Conservation (phyloP, 2,888 invertebrate genomes). For the Trissonchulus sp. region DNA sequence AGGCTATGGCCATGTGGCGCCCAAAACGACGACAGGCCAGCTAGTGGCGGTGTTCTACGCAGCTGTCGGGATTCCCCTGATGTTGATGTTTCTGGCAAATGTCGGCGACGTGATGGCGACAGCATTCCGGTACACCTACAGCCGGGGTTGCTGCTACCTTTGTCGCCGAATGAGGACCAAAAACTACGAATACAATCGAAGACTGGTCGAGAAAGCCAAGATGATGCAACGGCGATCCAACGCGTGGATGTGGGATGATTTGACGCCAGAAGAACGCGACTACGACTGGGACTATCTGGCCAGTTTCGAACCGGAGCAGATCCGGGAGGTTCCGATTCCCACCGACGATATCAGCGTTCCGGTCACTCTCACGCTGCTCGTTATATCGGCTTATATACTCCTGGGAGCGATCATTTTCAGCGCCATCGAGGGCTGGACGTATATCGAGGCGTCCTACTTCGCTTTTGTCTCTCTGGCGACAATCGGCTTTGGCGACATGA, state of each 20-base stretch:
- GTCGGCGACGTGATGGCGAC: constrained; percentile 34
- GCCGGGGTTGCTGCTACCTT: constrained; percentile 23
- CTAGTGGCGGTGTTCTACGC: constrained; percentile 31
- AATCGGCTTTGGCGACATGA: constrained; percentile 34
- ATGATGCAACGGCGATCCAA: background rate
- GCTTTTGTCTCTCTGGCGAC: constrained; percentile 15
- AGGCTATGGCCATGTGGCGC: constrained; percentile 49
- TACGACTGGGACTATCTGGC: background rate
- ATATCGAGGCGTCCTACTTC: constrained; percentile 34
- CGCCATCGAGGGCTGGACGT: constrained; percentile 33
- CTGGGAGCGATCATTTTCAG: constrained; percentile 34
- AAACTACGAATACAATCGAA: constrained; percentile 9
- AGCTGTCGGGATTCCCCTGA: constrained; percentile 33
- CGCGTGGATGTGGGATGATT: background rate
- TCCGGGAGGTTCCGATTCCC: background rate
- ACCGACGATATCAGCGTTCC: constrained; percentile 33
- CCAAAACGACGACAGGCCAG: constrained; percentile 39
- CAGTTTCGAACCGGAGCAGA: background rate
- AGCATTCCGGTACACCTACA: constrained; percentile 28
- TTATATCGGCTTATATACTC: constrained; percentile 33
- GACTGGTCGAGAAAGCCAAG: background rate
- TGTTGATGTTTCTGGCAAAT: constrained; percentile 34
- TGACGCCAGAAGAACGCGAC: background rate
- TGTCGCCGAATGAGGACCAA: constrained; percentile 10
- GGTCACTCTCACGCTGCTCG: constrained; percentile 32